Conservation (phyloP, 2,888 invertebrate genomes). For the Eristalis intricaria region DNA sequence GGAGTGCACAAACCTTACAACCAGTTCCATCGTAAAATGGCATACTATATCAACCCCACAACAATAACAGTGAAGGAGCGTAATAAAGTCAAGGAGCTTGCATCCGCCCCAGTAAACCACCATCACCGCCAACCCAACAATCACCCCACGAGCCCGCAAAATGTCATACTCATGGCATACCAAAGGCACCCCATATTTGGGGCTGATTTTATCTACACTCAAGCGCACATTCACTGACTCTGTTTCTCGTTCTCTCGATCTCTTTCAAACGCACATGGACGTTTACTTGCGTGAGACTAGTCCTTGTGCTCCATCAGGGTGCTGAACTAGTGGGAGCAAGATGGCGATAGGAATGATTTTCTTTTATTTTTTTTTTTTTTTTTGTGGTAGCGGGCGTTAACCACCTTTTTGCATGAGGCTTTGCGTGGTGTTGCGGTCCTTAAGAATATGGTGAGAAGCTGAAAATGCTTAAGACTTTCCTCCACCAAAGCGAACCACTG, state of each 20-base stretch:
- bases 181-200: slow-evolving; percentile 31
- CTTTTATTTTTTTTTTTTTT: not conserved
- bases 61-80: too few species aligned
- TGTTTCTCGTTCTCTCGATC: not conserved
- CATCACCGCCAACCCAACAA: too few species aligned
- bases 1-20: slow-evolving; percentile 9
- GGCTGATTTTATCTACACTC: slow-evolving; percentile 31
- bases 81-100: too few species aligned
- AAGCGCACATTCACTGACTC: not conserved
- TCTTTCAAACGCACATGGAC: not conserved
- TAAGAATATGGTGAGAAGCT: slow-evolving; percentile 10
- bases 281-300: too few species aligned
- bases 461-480: slow-evolving; percentile 14
- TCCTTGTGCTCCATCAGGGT: slow-evolving; percentile 9
- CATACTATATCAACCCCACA: not conserved
- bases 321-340: slow-evolving; percentile 17
- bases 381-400: slow-evolving; percentile 61
- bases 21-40: slow-evolving; percentile 11
- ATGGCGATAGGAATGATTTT: not conserved
- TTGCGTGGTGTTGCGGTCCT: slow-evolving; percentile 5
- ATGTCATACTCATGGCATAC: slow-evolving; percentile 52
- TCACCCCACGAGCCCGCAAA: slow-evolving; percentile 12
- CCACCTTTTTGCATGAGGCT: slow-evolving; percentile 27
- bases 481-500: too few species aligned
- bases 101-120: too few species aligned